Evolutionary conservation across 2,797 vertebrate species (phyloP).

Genomic region (Ctenopoma multispine): DNA sequence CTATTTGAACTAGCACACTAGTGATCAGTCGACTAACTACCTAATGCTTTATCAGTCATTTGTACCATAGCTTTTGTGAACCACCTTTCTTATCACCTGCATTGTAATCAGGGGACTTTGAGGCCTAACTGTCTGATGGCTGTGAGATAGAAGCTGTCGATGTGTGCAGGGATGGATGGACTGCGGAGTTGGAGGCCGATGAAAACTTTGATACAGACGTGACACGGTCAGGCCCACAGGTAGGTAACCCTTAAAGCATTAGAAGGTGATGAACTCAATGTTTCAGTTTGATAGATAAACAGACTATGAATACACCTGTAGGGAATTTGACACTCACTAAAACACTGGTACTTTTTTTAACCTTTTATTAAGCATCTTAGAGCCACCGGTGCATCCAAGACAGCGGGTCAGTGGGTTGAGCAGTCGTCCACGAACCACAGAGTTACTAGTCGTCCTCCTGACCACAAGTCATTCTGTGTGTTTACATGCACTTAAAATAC

Average conservation of each 20-base stretch:
- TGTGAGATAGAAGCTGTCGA: conserved; percentile 60
- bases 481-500: too few species aligned
- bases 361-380: too few species aligned
- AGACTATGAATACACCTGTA: too few species aligned
- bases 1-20: conserved; percentile 38
- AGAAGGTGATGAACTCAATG: too few species aligned
- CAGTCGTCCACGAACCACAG: too few species aligned
- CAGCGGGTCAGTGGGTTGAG: too few species aligned
- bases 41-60: conserved; percentile 71
- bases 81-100: conserved; percentile 69
- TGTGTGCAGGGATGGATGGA: conserved; percentile 45
- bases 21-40: conserved; percentile 62
- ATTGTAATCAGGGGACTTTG: conserved; percentile 81
- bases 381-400: too few species aligned
- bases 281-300: too few species aligned
- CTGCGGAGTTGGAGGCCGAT: conserved; percentile 25
- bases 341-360: too few species aligned
- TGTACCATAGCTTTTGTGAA: conserved; percentile 62
- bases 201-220: conserved; percentile 60
- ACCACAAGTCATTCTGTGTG: too few species aligned
- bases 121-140: conserved; percentile 69
- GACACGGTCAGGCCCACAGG: conserved; percentile 5
- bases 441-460: too few species aligned
- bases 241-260: background rate
- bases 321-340: too few species aligned